Conservation (phyloP, 2,113 vertebrate genomes). For the Eurystomus gularis region DNA sequence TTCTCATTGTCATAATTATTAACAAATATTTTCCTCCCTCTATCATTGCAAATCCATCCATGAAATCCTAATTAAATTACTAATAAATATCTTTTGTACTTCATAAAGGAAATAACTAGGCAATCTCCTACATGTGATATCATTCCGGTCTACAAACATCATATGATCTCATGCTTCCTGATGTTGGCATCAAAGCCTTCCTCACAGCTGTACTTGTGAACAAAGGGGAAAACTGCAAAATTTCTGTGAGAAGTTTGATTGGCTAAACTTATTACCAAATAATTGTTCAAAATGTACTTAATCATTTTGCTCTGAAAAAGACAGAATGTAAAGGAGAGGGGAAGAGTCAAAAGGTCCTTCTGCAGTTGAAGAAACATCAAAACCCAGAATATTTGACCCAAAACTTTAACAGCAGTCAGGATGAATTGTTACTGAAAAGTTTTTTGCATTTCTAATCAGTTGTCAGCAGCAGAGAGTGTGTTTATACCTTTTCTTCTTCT, state of each 20-base stretch:
- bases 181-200: background rate
- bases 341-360: too few relatives aligned
- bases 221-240: background rate
- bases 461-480: background rate
- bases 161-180: background rate
- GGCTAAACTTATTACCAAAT: background rate
- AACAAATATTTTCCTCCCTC: conserved; percentile 39
- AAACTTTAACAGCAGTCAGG: background rate
- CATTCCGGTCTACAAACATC: conserved; percentile 23
- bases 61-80: conserved; percentile 65
- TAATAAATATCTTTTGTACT: conserved; percentile 57
- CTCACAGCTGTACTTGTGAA: background rate
- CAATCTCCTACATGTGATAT: conserved; percentile 31
- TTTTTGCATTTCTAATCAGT: background rate
- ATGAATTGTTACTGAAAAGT: background rate
- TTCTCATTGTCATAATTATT: conserved; percentile 68
- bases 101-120: conserved; percentile 60
- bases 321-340: fast-evolving
- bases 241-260: background rate
- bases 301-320: background rate
- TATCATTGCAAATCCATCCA: conserved; percentile 51
- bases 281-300: background rate
- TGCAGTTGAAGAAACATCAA: background rate
- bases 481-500: background rate
- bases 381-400: background rate